Percentiles rank a stretch among this genome's conserved stretches.
These are phyloP conservation scores for Cryptocheilus praepositus DNA, from an alignment of 2,888 invertebrate genomes.

Conservation along the genomic window DNA sequence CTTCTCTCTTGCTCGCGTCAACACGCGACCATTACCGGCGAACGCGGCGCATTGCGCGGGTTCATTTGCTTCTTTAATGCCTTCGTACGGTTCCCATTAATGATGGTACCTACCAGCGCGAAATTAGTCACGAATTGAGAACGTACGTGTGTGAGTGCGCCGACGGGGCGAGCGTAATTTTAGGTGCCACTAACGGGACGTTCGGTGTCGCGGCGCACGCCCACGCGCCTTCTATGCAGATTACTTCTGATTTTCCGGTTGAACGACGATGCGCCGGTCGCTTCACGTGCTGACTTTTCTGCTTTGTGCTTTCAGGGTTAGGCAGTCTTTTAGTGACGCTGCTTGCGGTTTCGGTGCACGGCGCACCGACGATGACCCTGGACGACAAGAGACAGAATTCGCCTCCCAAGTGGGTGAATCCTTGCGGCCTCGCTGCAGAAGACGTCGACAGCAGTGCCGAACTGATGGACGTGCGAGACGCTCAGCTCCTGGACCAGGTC, in stretches of 20 bases:
- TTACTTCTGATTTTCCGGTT: not conserved
- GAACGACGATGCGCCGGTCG: conserved; percentile 8
- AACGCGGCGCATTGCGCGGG: conserved; percentile 21
- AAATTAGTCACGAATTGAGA: conserved; percentile 25
- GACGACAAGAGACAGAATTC: conserved; percentile 61
- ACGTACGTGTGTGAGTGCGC: conserved; percentile 5
- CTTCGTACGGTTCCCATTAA: conserved; percentile 44
- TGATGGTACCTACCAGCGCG: conserved; percentile 26
- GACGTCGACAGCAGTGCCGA: conserved; percentile 65
- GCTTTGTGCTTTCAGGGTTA: conserved; percentile 63
- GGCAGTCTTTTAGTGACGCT: conserved; percentile 66
- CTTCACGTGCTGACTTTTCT: not conserved
- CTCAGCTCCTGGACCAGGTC: conserved; percentile 73
- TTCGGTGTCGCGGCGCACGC: too few relatives aligned
- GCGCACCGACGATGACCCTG: conserved; percentile 68
- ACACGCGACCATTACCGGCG: conserved; percentile 41
- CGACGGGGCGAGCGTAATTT: not conserved
- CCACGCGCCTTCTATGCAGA: not conserved
- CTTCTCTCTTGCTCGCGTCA: conserved; percentile 30
- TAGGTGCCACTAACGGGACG: conserved; percentile 1
- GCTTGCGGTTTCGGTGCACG: conserved; percentile 63
- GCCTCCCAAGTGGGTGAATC: conserved; percentile 77
- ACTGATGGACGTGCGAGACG: conserved; percentile 68
- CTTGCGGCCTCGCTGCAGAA: conserved; percentile 74
- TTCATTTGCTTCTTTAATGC: conserved; percentile 33